These are phyloP conservation scores for Notodonta ziczac DNA, from an alignment of 2,888 invertebrate genomes.

Conservation along the genomic window DNA sequence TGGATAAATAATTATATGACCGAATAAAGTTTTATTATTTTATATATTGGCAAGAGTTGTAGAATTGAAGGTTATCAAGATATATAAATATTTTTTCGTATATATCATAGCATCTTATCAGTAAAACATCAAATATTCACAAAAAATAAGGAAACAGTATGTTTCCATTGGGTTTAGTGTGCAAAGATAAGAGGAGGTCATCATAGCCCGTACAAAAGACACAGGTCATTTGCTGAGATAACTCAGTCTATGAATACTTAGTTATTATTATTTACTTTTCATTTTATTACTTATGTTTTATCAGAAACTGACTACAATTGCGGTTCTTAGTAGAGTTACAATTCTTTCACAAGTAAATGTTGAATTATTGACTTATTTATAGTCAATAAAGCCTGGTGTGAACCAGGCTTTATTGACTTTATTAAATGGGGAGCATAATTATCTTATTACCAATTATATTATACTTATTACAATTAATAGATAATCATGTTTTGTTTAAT, in stretches of 20 bases:
- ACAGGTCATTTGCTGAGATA: conserved; percentile 77
- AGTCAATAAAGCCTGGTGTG: too few relatives aligned
- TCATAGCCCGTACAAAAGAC: conserved; percentile 69
- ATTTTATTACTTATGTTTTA: conserved; percentile 29
- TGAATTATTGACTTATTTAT: too few relatives aligned
- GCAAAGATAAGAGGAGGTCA: conserved; percentile 79
- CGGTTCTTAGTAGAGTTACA: background rate
- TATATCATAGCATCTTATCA: conserved; percentile 28
- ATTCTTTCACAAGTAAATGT: background rate
- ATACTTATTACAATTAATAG: too few relatives aligned
- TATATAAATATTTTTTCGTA: background rate
- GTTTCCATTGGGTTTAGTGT: conserved; percentile 70
- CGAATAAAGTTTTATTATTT: background rate
- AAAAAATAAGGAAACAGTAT: conserved; percentile 70
- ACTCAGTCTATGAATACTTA: conserved; percentile 65
- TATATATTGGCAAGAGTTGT: conserved; percentile 5
- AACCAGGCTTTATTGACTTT: too few relatives aligned
- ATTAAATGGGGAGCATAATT: too few relatives aligned
- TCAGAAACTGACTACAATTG: conserved; percentile 4
- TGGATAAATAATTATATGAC: background rate
- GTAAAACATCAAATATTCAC: conserved; percentile 33
- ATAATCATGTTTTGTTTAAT: too few relatives aligned
- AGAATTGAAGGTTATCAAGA: conserved; percentile 4
- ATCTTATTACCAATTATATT: too few relatives aligned
- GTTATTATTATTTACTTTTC: conserved; percentile 48